phyloP scores from a whole-genome alignment of 2,113 vertebrate genomes.

The Pomatostomus ruficeps region DNA sequence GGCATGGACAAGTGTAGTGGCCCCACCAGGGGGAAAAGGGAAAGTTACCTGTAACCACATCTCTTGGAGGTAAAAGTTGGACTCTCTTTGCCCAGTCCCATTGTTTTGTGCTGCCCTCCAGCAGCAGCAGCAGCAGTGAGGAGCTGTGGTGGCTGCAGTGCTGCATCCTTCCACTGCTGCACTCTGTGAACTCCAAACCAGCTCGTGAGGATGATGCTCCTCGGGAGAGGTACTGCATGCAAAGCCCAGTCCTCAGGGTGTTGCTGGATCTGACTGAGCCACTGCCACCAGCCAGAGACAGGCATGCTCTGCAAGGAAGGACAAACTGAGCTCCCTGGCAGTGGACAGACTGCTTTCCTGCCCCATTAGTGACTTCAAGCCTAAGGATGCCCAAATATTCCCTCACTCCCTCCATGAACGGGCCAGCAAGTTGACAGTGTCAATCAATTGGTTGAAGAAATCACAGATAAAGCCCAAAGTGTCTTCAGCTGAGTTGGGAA shows the following conservation, averaged over 20 bases:
- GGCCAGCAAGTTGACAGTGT: background rate
- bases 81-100: background rate
- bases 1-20: background rate
- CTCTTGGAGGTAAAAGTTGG: background rate
- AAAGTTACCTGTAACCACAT: background rate
- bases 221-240: background rate
- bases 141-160: background rate
- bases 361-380: rapidly evolving
- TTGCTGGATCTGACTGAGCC: background rate
- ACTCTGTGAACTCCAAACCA: background rate
- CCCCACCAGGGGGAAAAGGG: background rate
- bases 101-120: no score
- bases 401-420: background rate
- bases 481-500: background rate
- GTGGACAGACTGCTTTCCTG: background rate
- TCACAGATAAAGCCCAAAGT: background rate
- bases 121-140: background rate
- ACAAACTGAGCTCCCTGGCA: background rate
- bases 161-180: background rate
- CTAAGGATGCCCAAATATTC: background rate
- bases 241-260: background rate
- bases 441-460: background rate
- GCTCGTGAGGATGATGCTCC: background rate
- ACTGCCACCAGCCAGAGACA: background rate
- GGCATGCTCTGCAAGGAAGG: background rate